These are phyloP conservation scores for Nasua narica DNA, from an alignment of 2,797 vertebrate species.

Conservation along the genomic window DNA sequence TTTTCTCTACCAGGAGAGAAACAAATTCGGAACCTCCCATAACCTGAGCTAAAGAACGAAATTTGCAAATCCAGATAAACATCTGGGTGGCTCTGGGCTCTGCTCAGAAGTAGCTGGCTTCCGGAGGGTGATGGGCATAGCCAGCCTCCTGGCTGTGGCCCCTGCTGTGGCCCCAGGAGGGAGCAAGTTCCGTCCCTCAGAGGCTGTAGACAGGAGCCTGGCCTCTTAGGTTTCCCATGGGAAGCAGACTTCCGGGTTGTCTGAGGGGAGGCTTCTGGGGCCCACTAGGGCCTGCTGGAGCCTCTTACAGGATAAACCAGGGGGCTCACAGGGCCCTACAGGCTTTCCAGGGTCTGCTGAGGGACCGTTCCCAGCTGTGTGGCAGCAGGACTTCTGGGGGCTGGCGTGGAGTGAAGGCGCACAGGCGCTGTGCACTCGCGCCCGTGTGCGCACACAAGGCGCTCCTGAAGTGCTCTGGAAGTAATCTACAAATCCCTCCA, in stretches of 20 bases:
- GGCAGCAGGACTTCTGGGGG: neutral
- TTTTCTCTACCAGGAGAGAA: neutral
- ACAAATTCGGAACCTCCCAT: constrained; percentile 12
- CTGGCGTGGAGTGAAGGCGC: neutral
- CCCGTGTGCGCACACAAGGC: neutral
- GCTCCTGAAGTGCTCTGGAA: neutral
- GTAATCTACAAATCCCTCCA: constrained; percentile 55
- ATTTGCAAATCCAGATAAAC: constrained; percentile 38
- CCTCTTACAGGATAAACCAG: neutral
- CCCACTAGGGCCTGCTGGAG: neutral
- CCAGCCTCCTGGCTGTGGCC: neutral
- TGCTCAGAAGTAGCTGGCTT: neutral
- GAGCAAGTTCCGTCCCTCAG: neutral
- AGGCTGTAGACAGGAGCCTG: neutral
- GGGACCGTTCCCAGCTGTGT: neutral
- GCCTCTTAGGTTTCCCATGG: neutral
- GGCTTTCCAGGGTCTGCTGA: neutral
- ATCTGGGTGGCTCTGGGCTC: neutral
- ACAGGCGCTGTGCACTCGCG: neutral
- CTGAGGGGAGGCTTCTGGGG: neutral
- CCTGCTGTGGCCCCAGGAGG: neutral
- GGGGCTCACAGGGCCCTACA: neutral
- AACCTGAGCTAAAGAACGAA: neutral
- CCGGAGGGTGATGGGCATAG: neutral
- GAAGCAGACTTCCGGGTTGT: neutral